Base-by-base conservation (phyloP, 2,113 vertebrate genomes). In the Ptychochromis oligacanthus region DNA sequence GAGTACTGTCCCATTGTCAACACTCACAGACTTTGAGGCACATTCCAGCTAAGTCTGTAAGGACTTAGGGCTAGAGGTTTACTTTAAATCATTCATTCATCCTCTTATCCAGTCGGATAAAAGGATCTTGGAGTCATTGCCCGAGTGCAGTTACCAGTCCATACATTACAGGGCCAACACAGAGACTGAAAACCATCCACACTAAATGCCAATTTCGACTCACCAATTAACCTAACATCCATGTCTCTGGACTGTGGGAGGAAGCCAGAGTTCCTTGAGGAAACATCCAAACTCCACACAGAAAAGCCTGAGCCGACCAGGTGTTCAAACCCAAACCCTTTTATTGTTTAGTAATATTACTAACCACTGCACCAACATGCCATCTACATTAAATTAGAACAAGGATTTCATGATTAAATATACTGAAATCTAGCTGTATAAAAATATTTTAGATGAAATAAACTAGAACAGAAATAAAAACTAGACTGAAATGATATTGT, bases 251-350 rank as follows among this genome's bases (percentile, higher is more conserved):
- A 70, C 9, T 49, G 26, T 49, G 24, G 22, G 22, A 28, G 22
- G 22, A 18, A 67, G 15, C 10, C 22, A 46, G 38, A 26, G 64
- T 49, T 7, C 24, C 24, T 2, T 49, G 22, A 70, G 24, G 15
- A 70, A 28, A 9, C 65, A 70, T 49, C 43, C 8, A 46, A 26
- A 9, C 38, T 67, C 38, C 38, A 26, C 38, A 46, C 8, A 67
- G 13, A 65, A 65, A 65, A 14, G 3, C 38, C 0, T 2, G 0
- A 40, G 38, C 40, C 7, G 24, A 24, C 38, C 38, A 65, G 36
- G 62, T 65, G 62, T 43, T 65, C n/a, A 65, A 38, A 43, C 62
- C 40, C 36, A 65, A 24, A 65, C 36, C 62, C 7, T 65, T 12
- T 64, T 40, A 40, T 5, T 64, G 61, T 62, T 7, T 22, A 15